phyloP scores from a whole-genome alignment of 2,888 invertebrate genomes.

The Cerceris rybyensis region DNA sequence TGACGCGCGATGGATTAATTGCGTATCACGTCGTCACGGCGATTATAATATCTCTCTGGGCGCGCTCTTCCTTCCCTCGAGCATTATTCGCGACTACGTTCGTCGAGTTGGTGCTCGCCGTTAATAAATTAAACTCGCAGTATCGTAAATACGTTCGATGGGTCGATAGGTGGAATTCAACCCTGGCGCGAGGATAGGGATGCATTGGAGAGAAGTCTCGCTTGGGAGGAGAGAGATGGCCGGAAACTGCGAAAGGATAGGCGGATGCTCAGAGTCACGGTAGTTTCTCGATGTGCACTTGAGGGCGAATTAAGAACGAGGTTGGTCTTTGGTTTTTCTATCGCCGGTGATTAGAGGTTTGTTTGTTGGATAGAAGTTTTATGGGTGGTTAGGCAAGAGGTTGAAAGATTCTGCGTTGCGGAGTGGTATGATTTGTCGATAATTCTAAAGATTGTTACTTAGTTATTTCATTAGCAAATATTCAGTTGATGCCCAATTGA shows the following conservation, averaged over 20 bases:
- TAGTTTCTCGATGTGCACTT: too few relatives aligned
- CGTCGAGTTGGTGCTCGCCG: slow-evolving; percentile 22
- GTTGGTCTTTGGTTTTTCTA: too few relatives aligned
- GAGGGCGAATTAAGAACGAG: too few relatives aligned
- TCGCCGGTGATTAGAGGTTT: too few relatives aligned
- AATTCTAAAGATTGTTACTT: too few relatives aligned
- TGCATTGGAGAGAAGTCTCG: too few relatives aligned
- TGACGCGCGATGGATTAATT: slow-evolving; percentile 75
- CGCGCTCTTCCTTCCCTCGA: slow-evolving; percentile 31
- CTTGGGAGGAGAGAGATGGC: not conserved
- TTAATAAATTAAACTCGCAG: slow-evolving; percentile 56
- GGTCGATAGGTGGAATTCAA: not conserved
- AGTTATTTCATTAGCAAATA: too few relatives aligned
- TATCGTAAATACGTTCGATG: slow-evolving; percentile 2
- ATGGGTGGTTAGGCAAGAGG: too few relatives aligned
- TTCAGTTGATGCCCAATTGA: too few relatives aligned
- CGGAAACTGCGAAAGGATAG: not conserved
- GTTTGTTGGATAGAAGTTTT: too few relatives aligned
- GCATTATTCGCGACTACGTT: slow-evolving; percentile 23
- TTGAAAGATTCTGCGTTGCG: too few relatives aligned
- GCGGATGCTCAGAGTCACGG: not conserved
- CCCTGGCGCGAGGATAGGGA: not conserved
- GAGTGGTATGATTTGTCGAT: too few relatives aligned
- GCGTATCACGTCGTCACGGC: slow-evolving; percentile 72
- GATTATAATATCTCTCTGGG: slow-evolving; percentile 63